These are phyloP conservation scores for Chrysomela aeneicollis DNA, from an alignment of 2,888 invertebrate genomes.

Conservation along the genomic window DNA sequence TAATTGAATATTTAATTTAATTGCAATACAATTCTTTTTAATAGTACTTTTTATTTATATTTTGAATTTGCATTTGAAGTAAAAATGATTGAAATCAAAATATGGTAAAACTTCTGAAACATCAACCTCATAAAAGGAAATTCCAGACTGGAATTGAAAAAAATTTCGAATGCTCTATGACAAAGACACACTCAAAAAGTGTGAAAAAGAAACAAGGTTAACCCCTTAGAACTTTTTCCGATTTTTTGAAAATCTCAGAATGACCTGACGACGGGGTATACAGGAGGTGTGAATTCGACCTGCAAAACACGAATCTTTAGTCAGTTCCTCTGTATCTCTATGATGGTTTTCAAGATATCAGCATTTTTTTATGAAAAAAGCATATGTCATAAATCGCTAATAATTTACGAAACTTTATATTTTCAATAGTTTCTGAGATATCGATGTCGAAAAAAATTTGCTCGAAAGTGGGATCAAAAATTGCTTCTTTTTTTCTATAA, in stretches of 20 bases:
- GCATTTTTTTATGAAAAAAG: background rate
- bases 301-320: background rate
- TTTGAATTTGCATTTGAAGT: background rate
- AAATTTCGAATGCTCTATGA: no score
- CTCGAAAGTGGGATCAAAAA: background rate
- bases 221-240: background rate
- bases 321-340: background rate
- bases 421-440: background rate
- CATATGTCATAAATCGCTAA: background rate
- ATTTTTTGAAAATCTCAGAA: background rate
- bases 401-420: no score
- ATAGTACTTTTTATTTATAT: constrained; percentile 2
- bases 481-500: background rate
- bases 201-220: background rate
- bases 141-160: no score
- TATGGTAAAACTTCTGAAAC: no score
- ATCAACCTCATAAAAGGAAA: no score
- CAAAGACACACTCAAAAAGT: no score
- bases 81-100: background rate
- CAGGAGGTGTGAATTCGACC: background rate
- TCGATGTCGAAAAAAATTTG: background rate
- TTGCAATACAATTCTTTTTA: constrained; percentile 19
- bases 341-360: background rate
- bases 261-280: background rate
- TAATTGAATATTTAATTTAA: constrained; percentile 5